A percentile compares a stretch with the other conserved stretches of the same genome.
Evolutionary conservation across 92 coral and sea anemone genomes (phyloP).

Genomic region (Scolanthus callimorphus): DNA sequence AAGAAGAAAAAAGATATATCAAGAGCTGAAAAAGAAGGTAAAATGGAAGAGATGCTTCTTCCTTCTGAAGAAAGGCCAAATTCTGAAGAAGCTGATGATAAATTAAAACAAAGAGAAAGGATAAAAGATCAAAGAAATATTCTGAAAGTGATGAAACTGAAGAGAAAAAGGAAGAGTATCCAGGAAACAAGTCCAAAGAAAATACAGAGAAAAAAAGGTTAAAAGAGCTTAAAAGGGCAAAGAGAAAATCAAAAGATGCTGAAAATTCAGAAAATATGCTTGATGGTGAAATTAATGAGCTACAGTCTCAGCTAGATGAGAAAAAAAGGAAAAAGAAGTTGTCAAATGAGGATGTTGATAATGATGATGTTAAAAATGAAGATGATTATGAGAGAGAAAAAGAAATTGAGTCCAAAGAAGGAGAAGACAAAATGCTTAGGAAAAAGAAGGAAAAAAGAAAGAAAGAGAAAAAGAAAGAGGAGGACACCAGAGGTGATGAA

Average conservation of each 20-base stretch:
- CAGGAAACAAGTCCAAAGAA: background rate
- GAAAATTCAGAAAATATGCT: background rate
- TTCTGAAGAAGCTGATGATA: no score
- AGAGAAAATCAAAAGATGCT: background rate
- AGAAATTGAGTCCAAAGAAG: background rate
- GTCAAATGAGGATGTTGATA: background rate
- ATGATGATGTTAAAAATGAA: background rate
- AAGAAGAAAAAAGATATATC: background rate
- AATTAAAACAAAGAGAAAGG: no score
- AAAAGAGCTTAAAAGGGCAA: background rate
- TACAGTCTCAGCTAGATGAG: background rate
- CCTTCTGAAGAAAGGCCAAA: background rate
- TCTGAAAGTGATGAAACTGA: background rate
- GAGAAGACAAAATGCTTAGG: background rate
- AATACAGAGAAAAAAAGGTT: background rate
- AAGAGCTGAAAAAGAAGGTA: background rate
- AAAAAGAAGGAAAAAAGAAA: slow-evolving; percentile 14
- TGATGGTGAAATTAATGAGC: background rate
- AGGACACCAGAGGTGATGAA: slow-evolving; percentile 6
- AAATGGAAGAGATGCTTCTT: background rate
- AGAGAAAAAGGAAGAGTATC: no score
- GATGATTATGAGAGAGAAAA: background rate
- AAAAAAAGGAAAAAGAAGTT: background rate
- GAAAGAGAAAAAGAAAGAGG: slow-evolving; percentile 10
- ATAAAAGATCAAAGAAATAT: background rate